These are phyloP conservation scores for Perccottus glenii DNA, from an alignment of 2,113 vertebrate species.

Conservation along the genomic window DNA sequence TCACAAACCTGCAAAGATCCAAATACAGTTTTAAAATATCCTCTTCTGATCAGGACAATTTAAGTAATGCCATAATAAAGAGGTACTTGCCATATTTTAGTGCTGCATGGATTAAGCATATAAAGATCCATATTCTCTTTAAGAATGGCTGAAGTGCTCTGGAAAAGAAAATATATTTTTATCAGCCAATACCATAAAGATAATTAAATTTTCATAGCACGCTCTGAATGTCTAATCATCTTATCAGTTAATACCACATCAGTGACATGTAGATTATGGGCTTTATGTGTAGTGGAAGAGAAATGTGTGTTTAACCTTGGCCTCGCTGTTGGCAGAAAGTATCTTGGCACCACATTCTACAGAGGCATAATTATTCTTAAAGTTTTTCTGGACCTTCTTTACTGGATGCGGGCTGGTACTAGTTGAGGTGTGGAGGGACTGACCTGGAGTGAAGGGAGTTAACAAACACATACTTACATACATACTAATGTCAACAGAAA, in stretches of 20 bases:
- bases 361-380: slow-evolving; percentile 97
- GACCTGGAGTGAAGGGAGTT: slow-evolving; percentile 78
- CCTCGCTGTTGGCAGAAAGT: slow-evolving; percentile 93
- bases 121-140: slow-evolving; percentile 99
- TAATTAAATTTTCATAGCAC: neutral
- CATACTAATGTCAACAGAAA: too few relatives aligned
- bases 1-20: slow-evolving; percentile 88
- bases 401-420: slow-evolving; percentile 85
- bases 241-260: neutral
- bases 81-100: slow-evolving; percentile 92
- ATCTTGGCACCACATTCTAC: slow-evolving; percentile 99
- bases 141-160: slow-evolving; percentile 97
- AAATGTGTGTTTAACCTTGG: slow-evolving; percentile 86
- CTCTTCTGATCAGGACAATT: neutral
- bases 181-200: neutral
- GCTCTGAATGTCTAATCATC: neutral
- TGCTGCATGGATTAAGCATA: slow-evolving; percentile 98
- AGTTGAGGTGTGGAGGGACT: slow-evolving; percentile 89
- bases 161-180: slow-evolving; percentile 7
- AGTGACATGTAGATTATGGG: neutral
- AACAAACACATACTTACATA: neutral
- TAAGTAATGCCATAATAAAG: neutral
- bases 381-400: slow-evolving; percentile 97
- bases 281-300: neutral
- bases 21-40: neutral